These are phyloP conservation scores for Dicranocentrus wangi DNA, from an alignment of 2,888 invertebrate genomes.

Conservation along the genomic window DNA sequence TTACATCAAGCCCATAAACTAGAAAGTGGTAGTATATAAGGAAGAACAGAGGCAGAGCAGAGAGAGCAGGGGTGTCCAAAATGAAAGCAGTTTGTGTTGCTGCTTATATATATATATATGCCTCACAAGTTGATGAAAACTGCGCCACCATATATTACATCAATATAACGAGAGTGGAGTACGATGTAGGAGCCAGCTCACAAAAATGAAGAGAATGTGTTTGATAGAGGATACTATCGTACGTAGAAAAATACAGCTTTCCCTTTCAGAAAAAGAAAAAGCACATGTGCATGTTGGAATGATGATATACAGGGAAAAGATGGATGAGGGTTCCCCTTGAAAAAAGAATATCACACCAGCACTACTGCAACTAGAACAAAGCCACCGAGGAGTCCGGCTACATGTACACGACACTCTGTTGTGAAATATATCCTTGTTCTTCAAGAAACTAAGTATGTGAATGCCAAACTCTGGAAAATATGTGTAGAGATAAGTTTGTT, in stretches of 20 bases:
- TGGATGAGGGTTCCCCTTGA: conserved; percentile 41
- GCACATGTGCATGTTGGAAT: conserved; percentile 19
- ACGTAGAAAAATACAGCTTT: conserved; percentile 27
- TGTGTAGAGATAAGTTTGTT: not conserved
- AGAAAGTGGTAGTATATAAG: too few relatives aligned
- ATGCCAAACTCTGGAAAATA: conserved; percentile 1
- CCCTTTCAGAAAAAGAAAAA: conserved; percentile 3
- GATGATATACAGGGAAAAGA: conserved; percentile 16
- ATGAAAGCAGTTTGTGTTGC: not conserved
- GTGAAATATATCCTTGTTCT: too few relatives aligned
- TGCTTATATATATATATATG: not conserved
- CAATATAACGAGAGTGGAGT: conserved; percentile 25
- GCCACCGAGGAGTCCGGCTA: too few relatives aligned
- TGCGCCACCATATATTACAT: conserved; percentile 45
- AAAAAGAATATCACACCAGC: conserved; percentile 22
- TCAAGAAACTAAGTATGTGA: too few relatives aligned
- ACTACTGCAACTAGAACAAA: not conserved
- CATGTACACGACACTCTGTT: too few relatives aligned
- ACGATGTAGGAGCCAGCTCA: not conserved
- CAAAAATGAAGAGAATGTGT: conserved; percentile 16
- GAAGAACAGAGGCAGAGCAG: too few relatives aligned
- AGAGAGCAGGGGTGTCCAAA: not conserved
- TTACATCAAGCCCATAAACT: too few relatives aligned
- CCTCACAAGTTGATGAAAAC: conserved; percentile 56
- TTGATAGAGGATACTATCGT: conserved; percentile 12